Percentiles rank a stretch among this genome's conserved stretches.
phyloP scores from a whole-genome alignment of 2,888 invertebrate species.

The Sarcophaga subvicina region DNA sequence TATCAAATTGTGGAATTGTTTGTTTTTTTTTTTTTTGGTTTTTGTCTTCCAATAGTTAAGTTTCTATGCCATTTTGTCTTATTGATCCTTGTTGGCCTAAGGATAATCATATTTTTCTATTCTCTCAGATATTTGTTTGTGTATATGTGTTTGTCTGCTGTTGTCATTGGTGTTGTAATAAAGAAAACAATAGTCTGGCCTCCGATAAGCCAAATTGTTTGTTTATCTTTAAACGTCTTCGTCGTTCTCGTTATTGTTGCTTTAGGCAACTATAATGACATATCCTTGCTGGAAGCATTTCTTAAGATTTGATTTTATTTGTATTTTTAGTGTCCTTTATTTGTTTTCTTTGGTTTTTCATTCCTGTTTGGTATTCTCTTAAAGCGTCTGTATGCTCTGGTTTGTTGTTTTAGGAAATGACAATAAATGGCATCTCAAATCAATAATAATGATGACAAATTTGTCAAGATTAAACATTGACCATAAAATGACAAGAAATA shows the following conservation, averaged over 20 bases:
- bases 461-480: conserved; percentile 61
- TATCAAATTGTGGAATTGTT: conserved; percentile 65
- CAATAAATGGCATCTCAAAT: conserved; percentile 64
- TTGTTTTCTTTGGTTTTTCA: not conserved
- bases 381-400: not conserved
- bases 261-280: conserved; percentile 32
- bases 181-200: conserved; percentile 53
- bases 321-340: not conserved
- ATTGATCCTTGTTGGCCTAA: conserved; percentile 57
- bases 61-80: conserved; percentile 7
- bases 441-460: conserved; percentile 69
- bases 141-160: not conserved
- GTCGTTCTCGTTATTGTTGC: conserved; percentile 18
- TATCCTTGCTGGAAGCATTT: conserved; percentile 63
- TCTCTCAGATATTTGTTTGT: conserved; percentile 7
- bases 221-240: conserved; percentile 51
- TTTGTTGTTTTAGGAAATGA: conserved; percentile 62
- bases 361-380: conserved; percentile 27
- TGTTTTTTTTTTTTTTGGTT: conserved; percentile 54
- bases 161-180: conserved; percentile 38
- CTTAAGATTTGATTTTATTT: conserved; percentile 58
- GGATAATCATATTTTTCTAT: conserved; percentile 39
- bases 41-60: not conserved
- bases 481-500: conserved; percentile 17
- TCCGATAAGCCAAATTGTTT: conserved; percentile 50